A percentile compares a stretch with the other conserved stretches of the same genome.
Evolutionary conservation across 2,888 invertebrate genomes (phyloP).

Genomic region (Ceriagrion tenellum): DNA sequence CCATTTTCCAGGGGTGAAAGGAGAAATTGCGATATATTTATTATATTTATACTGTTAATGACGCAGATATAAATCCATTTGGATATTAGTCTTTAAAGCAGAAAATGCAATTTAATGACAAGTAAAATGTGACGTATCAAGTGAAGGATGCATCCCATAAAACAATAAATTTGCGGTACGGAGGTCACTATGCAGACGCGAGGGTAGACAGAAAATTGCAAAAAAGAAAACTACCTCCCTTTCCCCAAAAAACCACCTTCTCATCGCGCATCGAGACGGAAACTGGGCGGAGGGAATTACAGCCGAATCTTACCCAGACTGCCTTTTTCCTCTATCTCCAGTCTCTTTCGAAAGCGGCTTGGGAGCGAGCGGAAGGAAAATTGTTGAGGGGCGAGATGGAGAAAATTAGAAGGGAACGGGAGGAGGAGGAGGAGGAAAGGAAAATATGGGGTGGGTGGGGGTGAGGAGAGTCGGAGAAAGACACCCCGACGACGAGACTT

Average conservation of each 20-base stretch:
- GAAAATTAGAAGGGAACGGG: neutral
- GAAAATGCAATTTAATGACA: no score
- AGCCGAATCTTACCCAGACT: conserved; percentile 26
- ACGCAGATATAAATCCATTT: no score
- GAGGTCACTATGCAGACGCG: no score
- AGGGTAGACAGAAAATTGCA: no score
- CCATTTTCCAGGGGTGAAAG: no score
- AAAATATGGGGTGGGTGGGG: neutral
- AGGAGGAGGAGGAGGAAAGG: neutral
- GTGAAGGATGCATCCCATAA: no score
- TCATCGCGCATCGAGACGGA: neutral
- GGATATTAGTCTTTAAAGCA: no score
- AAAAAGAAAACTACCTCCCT: neutral
- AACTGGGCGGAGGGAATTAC: neutral
- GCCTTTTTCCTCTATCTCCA: neutral
- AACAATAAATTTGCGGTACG: no score
- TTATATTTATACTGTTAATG: no score
- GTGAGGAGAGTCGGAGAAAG: neutral
- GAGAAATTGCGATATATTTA: no score
- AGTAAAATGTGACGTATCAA: no score
- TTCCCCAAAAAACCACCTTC: neutral
- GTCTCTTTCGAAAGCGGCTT: conserved; percentile 17
- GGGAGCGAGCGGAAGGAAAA: neutral
- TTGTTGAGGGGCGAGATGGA: neutral
- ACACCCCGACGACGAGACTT: neutral